phyloP scores from a whole-genome alignment of 1,140 invertebrate genomes.

The Scaptomyza hsui region DNA sequence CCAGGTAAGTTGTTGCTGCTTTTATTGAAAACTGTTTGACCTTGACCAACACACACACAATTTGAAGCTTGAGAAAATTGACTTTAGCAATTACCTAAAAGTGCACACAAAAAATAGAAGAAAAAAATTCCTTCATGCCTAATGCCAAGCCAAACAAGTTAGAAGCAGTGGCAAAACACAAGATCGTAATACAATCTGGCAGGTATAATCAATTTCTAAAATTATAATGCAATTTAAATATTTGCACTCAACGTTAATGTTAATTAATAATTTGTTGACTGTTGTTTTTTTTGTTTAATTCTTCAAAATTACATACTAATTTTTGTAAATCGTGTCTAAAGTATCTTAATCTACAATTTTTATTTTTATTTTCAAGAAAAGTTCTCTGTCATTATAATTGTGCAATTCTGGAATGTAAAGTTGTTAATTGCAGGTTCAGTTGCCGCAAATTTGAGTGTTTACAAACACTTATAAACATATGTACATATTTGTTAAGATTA shows the following conservation, averaged over 20 bases:
- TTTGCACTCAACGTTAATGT: not conserved
- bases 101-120: slow-evolving; percentile 3
- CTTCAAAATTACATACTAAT: not conserved
- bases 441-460: not conserved
- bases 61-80: slow-evolving; percentile 41
- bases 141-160: slow-evolving; percentile 23
- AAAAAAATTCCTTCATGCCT: not conserved
- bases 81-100: slow-evolving; percentile 29
- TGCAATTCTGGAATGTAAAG: slow-evolving; percentile 7
- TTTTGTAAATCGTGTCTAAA: not conserved
- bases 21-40: slow-evolving; percentile 46
- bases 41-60: slow-evolving; percentile 21
- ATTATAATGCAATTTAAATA: not conserved
- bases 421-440: slow-evolving; percentile 13
- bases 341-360: not conserved
- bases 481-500: slow-evolving; percentile 11
- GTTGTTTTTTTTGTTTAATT: not conserved
- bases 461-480: too few relatives aligned
- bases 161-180: slow-evolving; percentile 14
- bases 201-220: slow-evolving; percentile 7
- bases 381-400: slow-evolving; percentile 19
- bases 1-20: slow-evolving; percentile 14
- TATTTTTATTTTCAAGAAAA: not conserved
- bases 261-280: not conserved
- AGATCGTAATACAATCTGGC: not conserved